These are phyloP conservation scores for Cetonia aurata DNA, from an alignment of 2,888 invertebrate genomes.

Conservation along the genomic window DNA sequence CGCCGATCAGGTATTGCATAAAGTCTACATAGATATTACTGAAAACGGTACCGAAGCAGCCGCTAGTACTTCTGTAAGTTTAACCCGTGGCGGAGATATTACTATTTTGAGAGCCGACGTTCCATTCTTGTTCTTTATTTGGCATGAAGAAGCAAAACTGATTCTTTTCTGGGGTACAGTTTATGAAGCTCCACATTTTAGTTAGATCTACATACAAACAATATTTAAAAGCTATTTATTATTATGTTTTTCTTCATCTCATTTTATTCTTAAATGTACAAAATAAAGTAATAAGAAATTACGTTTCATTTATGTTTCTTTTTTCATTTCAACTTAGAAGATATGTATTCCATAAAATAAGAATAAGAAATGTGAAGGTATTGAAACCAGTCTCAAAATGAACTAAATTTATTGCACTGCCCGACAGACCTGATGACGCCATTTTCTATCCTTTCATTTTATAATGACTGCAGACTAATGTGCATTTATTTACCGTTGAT, in stretches of 20 bases:
- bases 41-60: constrained; percentile 81
- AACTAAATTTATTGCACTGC: too few relatives aligned
- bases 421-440: too few relatives aligned
- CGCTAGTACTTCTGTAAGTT: constrained; percentile 73
- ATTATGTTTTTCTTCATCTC: constrained; percentile 9
- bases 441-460: too few relatives aligned
- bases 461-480: too few relatives aligned
- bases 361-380: too few relatives aligned
- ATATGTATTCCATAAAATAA: too few relatives aligned
- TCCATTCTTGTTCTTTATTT: constrained; percentile 82
- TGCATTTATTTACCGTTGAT: too few relatives aligned
- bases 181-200: constrained; percentile 67
- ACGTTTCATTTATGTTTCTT: too few relatives aligned
- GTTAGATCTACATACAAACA: constrained; percentile 18
- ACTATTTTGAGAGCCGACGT: constrained; percentile 72
- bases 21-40: constrained; percentile 74
- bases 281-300: constrained; percentile 14
- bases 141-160: constrained; percentile 75
- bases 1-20: constrained; percentile 75
- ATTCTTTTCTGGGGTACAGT: constrained; percentile 81
- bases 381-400: too few relatives aligned
- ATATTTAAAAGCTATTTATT: constrained; percentile 35
- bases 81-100: constrained; percentile 71
- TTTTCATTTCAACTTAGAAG: too few relatives aligned
- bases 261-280: constrained; percentile 26